Evolutionary conservation across 1,140 invertebrate genomes (phyloP), one percentile per base, ranked within the genome.

Genomic region (Harlomillsia oculata): DNA sequence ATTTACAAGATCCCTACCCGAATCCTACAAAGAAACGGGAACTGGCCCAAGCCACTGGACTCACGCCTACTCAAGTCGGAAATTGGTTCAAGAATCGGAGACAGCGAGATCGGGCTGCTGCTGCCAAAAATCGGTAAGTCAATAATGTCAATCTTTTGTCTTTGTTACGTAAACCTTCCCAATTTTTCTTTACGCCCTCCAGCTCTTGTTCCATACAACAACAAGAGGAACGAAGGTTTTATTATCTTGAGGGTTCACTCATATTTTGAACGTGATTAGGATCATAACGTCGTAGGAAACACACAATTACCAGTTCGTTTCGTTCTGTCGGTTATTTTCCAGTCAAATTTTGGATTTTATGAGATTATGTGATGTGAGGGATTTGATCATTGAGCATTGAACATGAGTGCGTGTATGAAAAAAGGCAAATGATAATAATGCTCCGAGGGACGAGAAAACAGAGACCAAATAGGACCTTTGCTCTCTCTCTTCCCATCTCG

Each of bases 81-180:
- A 99, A 99, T 77, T 99, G 96, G 97, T 99, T 99, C 80, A 99
- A 99, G 74, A 99, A 99, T 76, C 78, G 97, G 55, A 77, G 97
- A 66, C 97, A 99, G 74, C 78, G 97, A 62, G 97, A 99, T 76
- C 76, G 97, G 64, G 96, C 97, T 11, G 97, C 97, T 8, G 93
- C 93, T n/a, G 92, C 93, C 43, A 99, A 99, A 77, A 97, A 97
- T 77, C 85, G 91, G 87, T 96, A 77, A 73, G 81, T 77, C 8
- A 9, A 45, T 18, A 21, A 25, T 46, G 9, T 34, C 40, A 20
- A 43, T 43, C 18, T 43, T 9, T n/a, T n/a, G n/a, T n/a, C n/a
- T 9, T 9, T 34, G n/a, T 34, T 34, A 9, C n/a, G 32, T 34
- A 21, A 39, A 26, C n/a, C 4, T 45, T 45, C 23, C 11, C 13